Evolutionary conservation across 2,888 invertebrate genomes (phyloP).

Genomic region (Meiosimyza platycephala): DNA sequence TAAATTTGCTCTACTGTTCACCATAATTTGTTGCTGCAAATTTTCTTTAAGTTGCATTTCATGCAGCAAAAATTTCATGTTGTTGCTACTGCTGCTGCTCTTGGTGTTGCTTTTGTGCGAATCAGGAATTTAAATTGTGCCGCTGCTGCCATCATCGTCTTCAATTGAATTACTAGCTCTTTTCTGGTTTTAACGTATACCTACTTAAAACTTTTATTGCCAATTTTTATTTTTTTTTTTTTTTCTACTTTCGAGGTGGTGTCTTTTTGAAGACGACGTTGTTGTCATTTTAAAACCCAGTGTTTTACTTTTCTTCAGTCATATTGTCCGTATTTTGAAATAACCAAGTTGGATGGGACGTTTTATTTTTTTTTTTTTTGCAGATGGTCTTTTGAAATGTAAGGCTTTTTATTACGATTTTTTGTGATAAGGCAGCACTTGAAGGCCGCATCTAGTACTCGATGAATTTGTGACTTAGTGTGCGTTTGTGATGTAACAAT

Average conservation of each 20-base stretch:
- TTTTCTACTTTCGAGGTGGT: conserved; percentile 1
- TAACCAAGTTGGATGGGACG: too few relatives aligned
- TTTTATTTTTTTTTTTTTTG: too few relatives aligned
- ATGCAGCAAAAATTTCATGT: conserved; percentile 16
- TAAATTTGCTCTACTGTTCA: not conserved
- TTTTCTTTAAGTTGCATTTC: conserved; percentile 6
- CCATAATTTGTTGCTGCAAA: too few relatives aligned
- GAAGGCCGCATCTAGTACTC: conserved; percentile 2
- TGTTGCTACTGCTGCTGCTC: conserved; percentile 6
- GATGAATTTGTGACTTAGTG: too few relatives aligned
- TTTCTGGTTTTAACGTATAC: conserved; percentile 1
- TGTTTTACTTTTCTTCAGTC: too few relatives aligned
- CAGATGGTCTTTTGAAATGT: not conserved
- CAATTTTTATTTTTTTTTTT: conserved; percentile 10
- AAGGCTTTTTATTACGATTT: not conserved
- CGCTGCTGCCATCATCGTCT: not conserved
- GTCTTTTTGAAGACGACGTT: not conserved
- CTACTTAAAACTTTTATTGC: too few relatives aligned
- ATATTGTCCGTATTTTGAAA: too few relatives aligned
- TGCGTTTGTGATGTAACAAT: conserved; percentile 9
- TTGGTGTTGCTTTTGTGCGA: conserved; percentile 12
- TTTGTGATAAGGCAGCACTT: conserved; percentile 6
- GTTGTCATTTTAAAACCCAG: too few relatives aligned
- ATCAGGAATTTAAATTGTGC: conserved; percentile 27
- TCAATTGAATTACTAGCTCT: not conserved